Base-by-base conservation (phyloP, 2,113 vertebrate genomes). In the Clarias gariepinus region DNA sequence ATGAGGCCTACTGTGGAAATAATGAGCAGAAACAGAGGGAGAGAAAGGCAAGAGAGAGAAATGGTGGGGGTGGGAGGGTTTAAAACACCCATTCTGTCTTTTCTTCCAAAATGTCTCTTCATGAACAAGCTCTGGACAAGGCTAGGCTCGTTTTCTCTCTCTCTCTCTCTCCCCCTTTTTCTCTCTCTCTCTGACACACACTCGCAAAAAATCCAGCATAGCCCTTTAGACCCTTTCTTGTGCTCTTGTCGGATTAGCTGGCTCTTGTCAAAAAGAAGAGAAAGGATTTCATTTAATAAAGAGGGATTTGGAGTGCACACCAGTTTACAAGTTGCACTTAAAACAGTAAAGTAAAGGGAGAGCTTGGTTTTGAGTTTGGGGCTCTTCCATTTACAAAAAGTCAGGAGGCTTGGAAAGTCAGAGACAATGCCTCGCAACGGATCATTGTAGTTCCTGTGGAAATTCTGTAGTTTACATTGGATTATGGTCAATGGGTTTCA, bases 281-380 rank as follows among this genome's bases (percentile, higher is more conserved):
- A 88, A 88, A 83, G 86, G 82, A 82, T 60, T 89, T 84, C 58
- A 74, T 88, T 87, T 90, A 89, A 91, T 89, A 91, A 90, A 89
- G 90, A 90, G 83, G 88, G 91, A 91, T 91, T 91, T 91, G 80
- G 76, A 89, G 92, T 90, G 92, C 92, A 92, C 92, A 90, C 87
- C 87, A 90, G 91, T 94, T 92, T 93, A 95, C 92, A 94, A 93
- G 92, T 92, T 94, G 92, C 91, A 84, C 90, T 94, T 92, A 93
- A 91, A 93, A 91, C 90, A 88, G 91, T 81, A 81, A 88, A 88
- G 88, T 91, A 86, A 74, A 82, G 87, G 90, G 85, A 91, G 87
- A 88, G 84, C 90, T 89, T 88, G 90, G 81, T 88, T 87, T 88
- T 91, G 89, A 89, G 90, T 81, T 88, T 77, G 57, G 63, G 83